Evolutionary conservation across 1,140 invertebrate genomes (phyloP).

Genomic region (Antheraea pernyi): DNA sequence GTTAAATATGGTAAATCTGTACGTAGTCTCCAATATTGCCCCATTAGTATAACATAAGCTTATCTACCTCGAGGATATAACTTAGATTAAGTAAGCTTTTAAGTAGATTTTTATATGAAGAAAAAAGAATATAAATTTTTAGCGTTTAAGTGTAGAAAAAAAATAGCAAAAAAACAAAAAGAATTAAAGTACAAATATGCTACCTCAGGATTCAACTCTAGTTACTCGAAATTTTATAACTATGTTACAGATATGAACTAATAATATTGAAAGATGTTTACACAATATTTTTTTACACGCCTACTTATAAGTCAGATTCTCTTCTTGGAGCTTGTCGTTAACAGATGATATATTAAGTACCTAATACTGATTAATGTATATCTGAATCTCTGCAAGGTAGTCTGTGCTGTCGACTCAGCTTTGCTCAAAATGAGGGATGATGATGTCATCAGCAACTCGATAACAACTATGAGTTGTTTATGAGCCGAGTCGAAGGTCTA

Average conservation of each 20-base stretch:
- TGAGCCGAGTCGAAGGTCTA: constrained; percentile 53
- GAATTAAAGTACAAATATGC: constrained; percentile 75
- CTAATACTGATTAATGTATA: constrained; percentile 25
- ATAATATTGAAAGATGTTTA: constrained; percentile 17
- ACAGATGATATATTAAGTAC: neutral
- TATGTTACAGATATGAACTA: constrained; percentile 38
- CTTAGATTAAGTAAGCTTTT: constrained; percentile 69
- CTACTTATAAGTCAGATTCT: neutral
- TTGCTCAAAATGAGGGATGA: constrained; percentile 24
- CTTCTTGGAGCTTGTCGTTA: neutral
- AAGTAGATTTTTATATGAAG: constrained; percentile 76
- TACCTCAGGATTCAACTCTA: constrained; percentile 78
- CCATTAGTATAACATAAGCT: constrained; percentile 65
- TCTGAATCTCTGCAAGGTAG: constrained; percentile 75
- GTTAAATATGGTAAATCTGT: constrained; percentile 23
- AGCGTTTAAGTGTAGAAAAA: constrained; percentile 63
- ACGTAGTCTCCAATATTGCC: constrained; percentile 54
- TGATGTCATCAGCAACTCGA: constrained; percentile 26
- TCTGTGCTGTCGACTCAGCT: constrained; percentile 47
- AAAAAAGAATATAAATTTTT: constrained; percentile 56
- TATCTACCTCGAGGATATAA: constrained; percentile 78
- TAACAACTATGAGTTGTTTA: constrained; percentile 18
- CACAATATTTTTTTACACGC: neutral
- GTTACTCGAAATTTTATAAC: constrained; percentile 41
- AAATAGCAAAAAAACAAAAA: constrained; percentile 21